phyloP scores from a whole-genome alignment of 2,797 vertebrate species.

The Prunella strophiata region DNA sequence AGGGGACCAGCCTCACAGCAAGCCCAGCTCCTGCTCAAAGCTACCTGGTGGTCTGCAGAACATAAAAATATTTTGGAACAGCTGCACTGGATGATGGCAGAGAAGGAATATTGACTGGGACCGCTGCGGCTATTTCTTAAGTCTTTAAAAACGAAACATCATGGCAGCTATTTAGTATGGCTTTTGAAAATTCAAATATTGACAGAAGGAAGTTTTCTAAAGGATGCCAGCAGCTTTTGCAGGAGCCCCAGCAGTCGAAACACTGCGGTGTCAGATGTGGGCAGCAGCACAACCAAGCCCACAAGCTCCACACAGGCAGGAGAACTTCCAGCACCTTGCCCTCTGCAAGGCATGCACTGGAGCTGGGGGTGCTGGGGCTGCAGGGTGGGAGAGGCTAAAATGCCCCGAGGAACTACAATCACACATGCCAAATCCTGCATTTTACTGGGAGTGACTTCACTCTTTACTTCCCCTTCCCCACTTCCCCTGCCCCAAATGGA shows the following conservation, averaged over 20 bases:
- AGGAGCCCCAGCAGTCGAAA: slow-evolving; percentile 21
- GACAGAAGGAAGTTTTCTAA: slow-evolving; percentile 67
- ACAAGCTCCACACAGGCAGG: not conserved
- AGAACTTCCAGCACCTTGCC: not conserved
- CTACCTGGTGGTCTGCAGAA: slow-evolving; percentile 58
- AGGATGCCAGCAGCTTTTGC: slow-evolving; percentile 52
- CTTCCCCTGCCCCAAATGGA: slow-evolving; percentile 11
- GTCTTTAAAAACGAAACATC: slow-evolving; percentile 46
- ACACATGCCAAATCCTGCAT: slow-evolving; percentile 13
- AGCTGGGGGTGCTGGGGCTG: not conserved
- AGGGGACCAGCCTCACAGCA: not conserved
- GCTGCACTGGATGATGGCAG: slow-evolving; percentile 30
- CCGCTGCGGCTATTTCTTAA: slow-evolving; percentile 27
- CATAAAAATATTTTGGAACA: slow-evolving; percentile 23
- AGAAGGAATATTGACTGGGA: slow-evolving; percentile 40
- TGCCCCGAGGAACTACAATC: not conserved
- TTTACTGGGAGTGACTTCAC: slow-evolving; percentile 65
- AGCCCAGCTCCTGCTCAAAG: not conserved
- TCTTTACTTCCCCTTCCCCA: slow-evolving; percentile 25
- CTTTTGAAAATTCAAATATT: slow-evolving; percentile 61
- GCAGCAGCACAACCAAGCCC: slow-evolving; percentile 14
- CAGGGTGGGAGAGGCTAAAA: not conserved
- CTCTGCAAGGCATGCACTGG: not conserved
- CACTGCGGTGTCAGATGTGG: slow-evolving; percentile 12
- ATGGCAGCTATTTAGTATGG: slow-evolving; percentile 32